Conservation (phyloP, 2,888 invertebrate genomes). For the Emmelina monodactyla region DNA sequence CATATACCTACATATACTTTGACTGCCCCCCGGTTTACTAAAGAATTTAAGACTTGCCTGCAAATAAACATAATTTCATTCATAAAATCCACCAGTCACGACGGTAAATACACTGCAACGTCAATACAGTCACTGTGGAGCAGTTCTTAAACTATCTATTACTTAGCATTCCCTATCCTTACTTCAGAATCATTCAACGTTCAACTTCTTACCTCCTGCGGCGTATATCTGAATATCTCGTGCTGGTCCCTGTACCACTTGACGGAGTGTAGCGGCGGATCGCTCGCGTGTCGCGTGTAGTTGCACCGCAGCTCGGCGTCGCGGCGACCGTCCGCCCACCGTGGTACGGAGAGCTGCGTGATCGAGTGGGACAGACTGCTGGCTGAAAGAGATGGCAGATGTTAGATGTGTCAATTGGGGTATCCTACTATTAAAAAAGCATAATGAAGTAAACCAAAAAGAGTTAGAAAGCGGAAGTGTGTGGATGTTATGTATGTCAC, state of each 20-base stretch:
- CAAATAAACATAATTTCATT: no score
- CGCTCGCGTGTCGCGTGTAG: conserved; percentile 37
- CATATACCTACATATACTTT: no score
- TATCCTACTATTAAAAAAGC: no score
- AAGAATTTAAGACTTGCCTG: no score
- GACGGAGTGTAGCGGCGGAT: conserved; percentile 74
- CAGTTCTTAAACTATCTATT: no score
- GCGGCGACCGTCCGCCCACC: conserved; percentile 43
- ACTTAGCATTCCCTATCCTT: no score
- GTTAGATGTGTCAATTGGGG: no score
- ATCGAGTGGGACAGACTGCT: conserved; percentile 46
- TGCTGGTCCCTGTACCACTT: conserved; percentile 76
- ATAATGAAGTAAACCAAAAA: no score
- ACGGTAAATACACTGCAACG: background rate
- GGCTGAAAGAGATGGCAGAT: conserved; percentile 27
- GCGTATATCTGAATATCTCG: conserved; percentile 54
- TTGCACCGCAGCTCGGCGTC: conserved; percentile 44
- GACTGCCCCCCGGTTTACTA: no score
- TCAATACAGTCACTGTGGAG: background rate
- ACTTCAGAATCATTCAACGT: background rate
- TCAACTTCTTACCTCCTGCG: conserved; percentile 36
- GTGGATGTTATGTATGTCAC: no score
- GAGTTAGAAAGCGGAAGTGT: no score
- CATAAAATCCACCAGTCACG: background rate
- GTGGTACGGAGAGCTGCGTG: conserved; percentile 45